Evolutionary conservation across 2,797 vertebrate species (phyloP).

Genomic region (Pseudochaenichthys georgianus): DNA sequence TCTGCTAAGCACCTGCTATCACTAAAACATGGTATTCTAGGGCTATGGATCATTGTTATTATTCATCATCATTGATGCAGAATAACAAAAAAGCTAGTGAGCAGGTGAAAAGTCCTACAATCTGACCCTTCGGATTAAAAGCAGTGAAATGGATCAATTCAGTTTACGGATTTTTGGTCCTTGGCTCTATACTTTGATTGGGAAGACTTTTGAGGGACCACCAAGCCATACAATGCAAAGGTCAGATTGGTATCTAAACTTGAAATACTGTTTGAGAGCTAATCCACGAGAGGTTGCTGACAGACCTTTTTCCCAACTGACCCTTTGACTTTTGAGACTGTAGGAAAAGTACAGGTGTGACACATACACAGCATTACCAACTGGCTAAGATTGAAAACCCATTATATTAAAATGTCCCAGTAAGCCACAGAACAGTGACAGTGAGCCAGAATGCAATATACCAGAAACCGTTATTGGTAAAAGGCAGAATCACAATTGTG

Average conservation of each 20-base stretch:
- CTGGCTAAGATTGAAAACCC: neutral
- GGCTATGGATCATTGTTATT: constrained; percentile 89
- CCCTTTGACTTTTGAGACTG: neutral
- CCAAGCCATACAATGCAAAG: neutral
- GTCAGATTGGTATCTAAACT: neutral
- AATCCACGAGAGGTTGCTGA: neutral
- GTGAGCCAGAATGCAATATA: neutral
- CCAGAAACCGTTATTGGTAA: neutral
- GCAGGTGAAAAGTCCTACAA: constrained; percentile 33
- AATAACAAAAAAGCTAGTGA: constrained; percentile 76
- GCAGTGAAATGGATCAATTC: neutral
- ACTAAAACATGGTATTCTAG: constrained; percentile 86
- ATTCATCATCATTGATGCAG: constrained; percentile 90
- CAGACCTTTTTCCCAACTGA: neutral
- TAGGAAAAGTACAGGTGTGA: neutral
- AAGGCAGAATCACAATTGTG: neutral
- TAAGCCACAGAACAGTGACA: neutral
- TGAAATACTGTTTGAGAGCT: neutral
- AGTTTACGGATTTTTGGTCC: neutral
- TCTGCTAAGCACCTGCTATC: constrained; percentile 81
- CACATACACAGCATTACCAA: too few relatives aligned
- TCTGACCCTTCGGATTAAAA: neutral
- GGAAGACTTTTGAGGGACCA: neutral
- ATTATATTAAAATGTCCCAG: neutral
- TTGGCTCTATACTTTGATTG: neutral